Base-by-base conservation (phyloP, 2,888 invertebrate species). In the Napeogenes inachia region DNA sequence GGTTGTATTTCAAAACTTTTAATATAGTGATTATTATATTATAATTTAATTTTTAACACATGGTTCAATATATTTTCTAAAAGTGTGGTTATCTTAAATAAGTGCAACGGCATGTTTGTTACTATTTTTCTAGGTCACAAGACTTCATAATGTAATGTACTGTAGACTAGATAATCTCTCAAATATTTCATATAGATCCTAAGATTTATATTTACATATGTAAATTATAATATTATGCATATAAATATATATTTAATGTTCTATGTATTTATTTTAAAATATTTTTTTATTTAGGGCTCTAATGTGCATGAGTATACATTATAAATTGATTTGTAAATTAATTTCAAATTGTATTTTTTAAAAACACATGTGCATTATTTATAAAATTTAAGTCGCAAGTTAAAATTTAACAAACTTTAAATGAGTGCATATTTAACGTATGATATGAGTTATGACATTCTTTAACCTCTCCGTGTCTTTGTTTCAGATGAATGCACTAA, bases 401-500 rank as follows among this genome's bases (percentile, higher is more conserved):
- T 42, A n/a, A 47, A 6, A 10, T 57, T 33, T n/a, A 10, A 30
- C 30, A 42, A n/a, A 42, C 10, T 42, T 42, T 10, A 42, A 42
- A 42, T 3, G 10, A 42, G 4, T 50, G 12, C 8, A 30, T 30
- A 57, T n/a, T 32, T 30, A n/a, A 46, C 13, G 32, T 32, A 46
- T 8, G 13, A 30, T 71, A 74, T 72, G 74, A 70, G 13, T 21
- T 71, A 74, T 72, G 74, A 70, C 74, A 74, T 74, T 75, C 21
- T 60, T 63, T 58, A 50, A 50, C 50, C 50, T 50, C 50, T 30
- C 21, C 50, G 30, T 42, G 10, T 63, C 56, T 66, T 82, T 85
- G 82, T 88, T 89, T 75, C 88, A 89, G 89, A 80, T 84, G 69
- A 77, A 79, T 77, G 74, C 72, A 75, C 69, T 70, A 72, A 79